Evolutionary conservation across 2,113 vertebrate genomes (phyloP).

Genomic region (Glaucidium brasilianum): DNA sequence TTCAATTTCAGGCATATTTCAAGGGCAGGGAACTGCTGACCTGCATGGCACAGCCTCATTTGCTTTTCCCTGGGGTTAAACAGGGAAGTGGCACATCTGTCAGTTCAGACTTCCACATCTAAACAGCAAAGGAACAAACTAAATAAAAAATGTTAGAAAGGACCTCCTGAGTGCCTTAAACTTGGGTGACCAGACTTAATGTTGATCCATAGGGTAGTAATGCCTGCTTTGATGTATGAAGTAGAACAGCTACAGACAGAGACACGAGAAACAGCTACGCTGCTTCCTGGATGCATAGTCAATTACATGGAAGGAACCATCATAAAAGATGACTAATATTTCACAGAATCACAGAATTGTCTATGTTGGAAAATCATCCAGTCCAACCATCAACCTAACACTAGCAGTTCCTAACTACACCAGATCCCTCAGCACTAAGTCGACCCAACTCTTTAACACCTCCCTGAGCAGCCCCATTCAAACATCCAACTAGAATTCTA

Average conservation of each 20-base stretch:
- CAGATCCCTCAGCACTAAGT: too few relatives aligned
- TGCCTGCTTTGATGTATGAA: not conserved
- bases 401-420: too few relatives aligned
- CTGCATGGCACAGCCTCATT: not conserved
- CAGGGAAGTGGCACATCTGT: not conserved
- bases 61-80: not conserved
- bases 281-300: not conserved
- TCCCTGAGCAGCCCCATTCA: too few relatives aligned
- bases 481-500: too few relatives aligned
- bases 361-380: too few relatives aligned
- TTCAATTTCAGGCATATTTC: not conserved
- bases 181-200: not conserved
- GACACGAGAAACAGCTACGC: not conserved
- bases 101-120: not conserved
- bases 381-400: too few relatives aligned
- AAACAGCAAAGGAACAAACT: not conserved
- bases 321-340: not conserved
- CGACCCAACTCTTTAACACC: too few relatives aligned
- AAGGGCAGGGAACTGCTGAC: not conserved
- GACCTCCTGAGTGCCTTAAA: not conserved
- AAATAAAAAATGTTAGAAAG: not conserved
- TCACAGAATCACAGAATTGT: too few relatives aligned
- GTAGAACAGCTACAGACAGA: not conserved
- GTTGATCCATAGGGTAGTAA: not conserved
- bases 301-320: not conserved